Conservation (phyloP, 1,140 invertebrate species). For the Drosophila pectinifera region DNA sequence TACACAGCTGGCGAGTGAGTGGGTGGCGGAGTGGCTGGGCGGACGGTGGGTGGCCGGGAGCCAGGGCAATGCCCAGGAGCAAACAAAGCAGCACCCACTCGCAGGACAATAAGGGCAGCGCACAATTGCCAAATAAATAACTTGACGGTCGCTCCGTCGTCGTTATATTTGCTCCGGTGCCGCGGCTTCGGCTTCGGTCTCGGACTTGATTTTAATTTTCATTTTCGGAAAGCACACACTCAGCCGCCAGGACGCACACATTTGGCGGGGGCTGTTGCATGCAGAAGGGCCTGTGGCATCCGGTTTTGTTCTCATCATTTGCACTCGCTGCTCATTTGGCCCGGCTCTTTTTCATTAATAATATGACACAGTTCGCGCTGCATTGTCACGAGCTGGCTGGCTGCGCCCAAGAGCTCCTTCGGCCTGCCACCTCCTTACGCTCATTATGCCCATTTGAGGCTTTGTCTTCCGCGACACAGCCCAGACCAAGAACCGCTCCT, state of each 20-base stretch:
- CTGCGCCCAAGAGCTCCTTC: conserved; percentile 77
- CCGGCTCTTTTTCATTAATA: conserved; percentile 75
- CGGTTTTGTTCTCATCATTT: conserved; percentile 61
- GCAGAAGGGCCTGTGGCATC: conserved; percentile 69
- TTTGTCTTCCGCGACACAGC: conserved; percentile 63
- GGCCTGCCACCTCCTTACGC: conserved; percentile 73
- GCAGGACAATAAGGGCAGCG: conserved; percentile 72
- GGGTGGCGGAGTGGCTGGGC: conserved; percentile 12
- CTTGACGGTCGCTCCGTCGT: conserved; percentile 66
- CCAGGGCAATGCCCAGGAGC: conserved; percentile 65
- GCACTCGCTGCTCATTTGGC: conserved; percentile 61
- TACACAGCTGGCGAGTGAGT: conserved; percentile 20
- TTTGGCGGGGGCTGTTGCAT: conserved; percentile 61
- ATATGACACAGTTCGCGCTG: conserved; percentile 78
- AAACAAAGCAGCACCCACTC: conserved; percentile 68
- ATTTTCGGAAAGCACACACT: conserved; percentile 43
- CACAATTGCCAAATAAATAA: conserved; percentile 83
- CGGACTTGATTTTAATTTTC: conserved; percentile 66
- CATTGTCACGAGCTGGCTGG: conserved; percentile 65
- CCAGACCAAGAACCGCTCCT: conserved; percentile 8
- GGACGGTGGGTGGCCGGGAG: conserved; percentile 3
- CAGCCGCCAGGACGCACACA: conserved; percentile 19
- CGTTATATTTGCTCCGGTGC: conserved; percentile 74
- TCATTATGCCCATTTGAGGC: conserved; percentile 80
- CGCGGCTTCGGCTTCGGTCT: conserved; percentile 40